Evolutionary conservation across 2,888 invertebrate genomes (phyloP), one percentile per base, ranked within the genome.

Genomic region (Cantharis lateralis): DNA sequence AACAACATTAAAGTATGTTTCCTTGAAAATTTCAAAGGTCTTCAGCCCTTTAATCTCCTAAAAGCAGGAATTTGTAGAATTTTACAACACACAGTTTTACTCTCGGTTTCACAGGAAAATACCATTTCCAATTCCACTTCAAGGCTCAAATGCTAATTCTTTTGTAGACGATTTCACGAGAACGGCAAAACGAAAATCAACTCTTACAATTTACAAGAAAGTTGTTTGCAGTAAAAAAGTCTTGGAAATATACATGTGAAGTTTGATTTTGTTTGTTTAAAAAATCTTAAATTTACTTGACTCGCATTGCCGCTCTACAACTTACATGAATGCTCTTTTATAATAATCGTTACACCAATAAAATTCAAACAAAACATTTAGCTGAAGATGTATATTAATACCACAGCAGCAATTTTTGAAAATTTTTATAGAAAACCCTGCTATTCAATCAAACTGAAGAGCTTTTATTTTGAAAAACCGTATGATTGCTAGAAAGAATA

Each of bases 11-110:
- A 69, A 74, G 69, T 70, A 74, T 74, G 74, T 70, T 74, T 74
- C 69, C 69, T 74, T 74, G 74, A 74, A 74, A 74, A 64, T 74
- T 74, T 74, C 74, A 74, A 74, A 74, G 74, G 74, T 74, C 73
- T 61, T 69, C 69, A 69, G 74, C 64, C 69, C 74, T 74, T 74
- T 74, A 74, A 74, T 74, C 74, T 74, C 64, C 74, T 74, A 74
- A 74, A 74, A 74, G 74, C 74, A 74, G 70, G 74, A 74, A 74
- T 74, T 74, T 74, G 74, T 74, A 74, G 74, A 74, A 74, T 74
- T 74, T 74, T 69, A 70, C 74, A 74, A 74, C 74, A 74, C 74
- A 74, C 74, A 74, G 74, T 70, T 74, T 74, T 69, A 74, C 74
- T 74, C 74, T 74, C 74, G 70, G 74, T 74, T 74, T 74, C 74